Evolutionary conservation across 2,797 vertebrate genomes (phyloP).

Genomic region (Serranus cabrilla): DNA sequence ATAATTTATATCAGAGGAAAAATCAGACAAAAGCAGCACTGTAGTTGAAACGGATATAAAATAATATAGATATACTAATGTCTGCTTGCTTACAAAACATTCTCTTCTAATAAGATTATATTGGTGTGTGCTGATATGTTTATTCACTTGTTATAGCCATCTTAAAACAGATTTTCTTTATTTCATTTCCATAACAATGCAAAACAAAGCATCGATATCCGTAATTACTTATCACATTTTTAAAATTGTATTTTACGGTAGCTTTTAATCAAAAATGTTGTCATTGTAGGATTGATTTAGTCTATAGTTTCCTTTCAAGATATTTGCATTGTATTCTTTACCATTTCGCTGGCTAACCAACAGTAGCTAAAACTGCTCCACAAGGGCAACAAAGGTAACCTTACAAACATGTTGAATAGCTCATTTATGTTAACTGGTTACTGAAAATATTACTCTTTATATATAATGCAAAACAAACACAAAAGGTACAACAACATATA

Average conservation of each 20-base stretch:
- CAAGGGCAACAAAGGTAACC: constrained; percentile 44
- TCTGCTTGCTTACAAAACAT: neutral
- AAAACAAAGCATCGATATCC: neutral
- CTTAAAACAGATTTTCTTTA: neutral
- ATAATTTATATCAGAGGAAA: neutral
- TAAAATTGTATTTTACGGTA: fast-evolving
- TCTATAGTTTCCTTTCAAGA: neutral
- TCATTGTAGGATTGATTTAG: neutral
- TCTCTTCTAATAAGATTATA: no score
- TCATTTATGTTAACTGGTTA: neutral
- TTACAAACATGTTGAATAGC: neutral
- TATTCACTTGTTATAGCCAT: neutral
- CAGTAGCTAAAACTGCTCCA: neutral
- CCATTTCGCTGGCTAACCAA: neutral
- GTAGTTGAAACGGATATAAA: no score
- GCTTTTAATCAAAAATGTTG: fast-evolving
- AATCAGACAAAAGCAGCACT: neutral
- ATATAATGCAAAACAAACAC: neutral
- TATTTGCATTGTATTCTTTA: neutral
- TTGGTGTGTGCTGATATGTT: neutral
- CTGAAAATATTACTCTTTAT: neutral
- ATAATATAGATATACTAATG: neutral
- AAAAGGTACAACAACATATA: fast-evolving
- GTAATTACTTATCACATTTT: neutral
- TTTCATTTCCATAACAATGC: neutral